phyloP scores from a whole-genome alignment of 2,797 vertebrate species.

The Vespertilio murinus region DNA sequence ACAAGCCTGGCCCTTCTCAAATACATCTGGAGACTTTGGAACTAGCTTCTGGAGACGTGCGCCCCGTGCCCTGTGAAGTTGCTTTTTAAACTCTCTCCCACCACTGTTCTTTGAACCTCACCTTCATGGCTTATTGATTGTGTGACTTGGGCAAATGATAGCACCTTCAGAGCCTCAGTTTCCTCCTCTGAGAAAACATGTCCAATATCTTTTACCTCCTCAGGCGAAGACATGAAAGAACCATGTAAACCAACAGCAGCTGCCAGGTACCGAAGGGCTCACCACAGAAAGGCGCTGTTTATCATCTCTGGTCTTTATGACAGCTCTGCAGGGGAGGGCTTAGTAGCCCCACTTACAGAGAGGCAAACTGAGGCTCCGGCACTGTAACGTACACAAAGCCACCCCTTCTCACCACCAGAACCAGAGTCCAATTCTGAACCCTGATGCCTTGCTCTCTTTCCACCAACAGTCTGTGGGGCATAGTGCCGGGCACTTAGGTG shows the following conservation, averaged over 20 bases:
- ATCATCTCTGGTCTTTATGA: not conserved
- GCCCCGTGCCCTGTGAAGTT: not conserved
- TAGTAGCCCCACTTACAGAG: not conserved
- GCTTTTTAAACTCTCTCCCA: not conserved
- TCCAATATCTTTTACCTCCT: not conserved
- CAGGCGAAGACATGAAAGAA: not conserved
- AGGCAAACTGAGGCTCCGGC: not conserved
- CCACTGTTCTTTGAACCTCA: not conserved
- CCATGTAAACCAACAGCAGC: not conserved
- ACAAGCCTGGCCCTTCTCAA: not conserved
- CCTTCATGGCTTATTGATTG: not conserved
- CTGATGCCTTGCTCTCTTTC: conserved; percentile 24
- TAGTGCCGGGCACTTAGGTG: conserved; percentile 14
- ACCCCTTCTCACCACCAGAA: not conserved
- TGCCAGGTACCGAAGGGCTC: not conserved
- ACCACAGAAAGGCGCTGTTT: not conserved
- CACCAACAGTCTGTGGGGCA: conserved; percentile 15
- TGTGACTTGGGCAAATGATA: not conserved
- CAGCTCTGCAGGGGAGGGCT: not conserved
- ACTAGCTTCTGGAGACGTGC: not conserved
- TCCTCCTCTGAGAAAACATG: not conserved
- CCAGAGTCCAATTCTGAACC: not conserved
- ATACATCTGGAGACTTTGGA: not conserved
- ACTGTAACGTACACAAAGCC: not conserved
- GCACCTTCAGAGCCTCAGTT: not conserved